Percentiles rank a stretch among this genome's conserved stretches.
Evolutionary conservation across 2,797 vertebrate genomes (phyloP).

Genomic region (Malacoraja senta): DNA sequence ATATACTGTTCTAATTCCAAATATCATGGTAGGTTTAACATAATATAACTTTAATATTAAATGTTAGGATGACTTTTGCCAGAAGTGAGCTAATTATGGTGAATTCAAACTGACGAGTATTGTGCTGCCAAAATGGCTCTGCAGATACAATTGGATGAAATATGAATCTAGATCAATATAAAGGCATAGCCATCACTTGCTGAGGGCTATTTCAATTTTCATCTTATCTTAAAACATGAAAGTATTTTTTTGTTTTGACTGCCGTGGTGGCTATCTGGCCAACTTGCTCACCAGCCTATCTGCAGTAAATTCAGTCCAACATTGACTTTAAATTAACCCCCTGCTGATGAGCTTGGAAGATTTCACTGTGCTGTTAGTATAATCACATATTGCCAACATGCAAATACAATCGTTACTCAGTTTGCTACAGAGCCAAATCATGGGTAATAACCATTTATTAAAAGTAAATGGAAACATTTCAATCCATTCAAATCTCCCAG

Average conservation of each 20-base stretch:
- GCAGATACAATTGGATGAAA: not conserved
- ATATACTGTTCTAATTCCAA: not conserved
- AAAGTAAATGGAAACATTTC: not conserved
- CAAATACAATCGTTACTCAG: not conserved
- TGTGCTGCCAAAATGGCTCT: not conserved
- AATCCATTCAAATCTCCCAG: not conserved
- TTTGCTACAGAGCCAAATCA: not conserved
- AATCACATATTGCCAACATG: not conserved
- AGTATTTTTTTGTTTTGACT: not conserved
- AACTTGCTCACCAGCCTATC: not conserved
- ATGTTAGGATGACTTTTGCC: not conserved
- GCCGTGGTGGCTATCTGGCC: not conserved
- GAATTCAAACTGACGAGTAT: not conserved
- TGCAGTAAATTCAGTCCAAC: too few species aligned
- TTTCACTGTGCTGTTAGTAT: not conserved
- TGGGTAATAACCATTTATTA: not conserved
- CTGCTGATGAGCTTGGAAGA: not conserved
- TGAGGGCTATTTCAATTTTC: not conserved
- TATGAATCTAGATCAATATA: not conserved
- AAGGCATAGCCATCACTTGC: not conserved
- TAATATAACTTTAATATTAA: not conserved
- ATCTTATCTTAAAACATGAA: not conserved
- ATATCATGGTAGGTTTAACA: not conserved
- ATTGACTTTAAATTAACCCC: not conserved
- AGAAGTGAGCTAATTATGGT: not conserved